phyloP scores from a whole-genome alignment of 2,888 invertebrate species.

The Ornithoptera priamus region DNA sequence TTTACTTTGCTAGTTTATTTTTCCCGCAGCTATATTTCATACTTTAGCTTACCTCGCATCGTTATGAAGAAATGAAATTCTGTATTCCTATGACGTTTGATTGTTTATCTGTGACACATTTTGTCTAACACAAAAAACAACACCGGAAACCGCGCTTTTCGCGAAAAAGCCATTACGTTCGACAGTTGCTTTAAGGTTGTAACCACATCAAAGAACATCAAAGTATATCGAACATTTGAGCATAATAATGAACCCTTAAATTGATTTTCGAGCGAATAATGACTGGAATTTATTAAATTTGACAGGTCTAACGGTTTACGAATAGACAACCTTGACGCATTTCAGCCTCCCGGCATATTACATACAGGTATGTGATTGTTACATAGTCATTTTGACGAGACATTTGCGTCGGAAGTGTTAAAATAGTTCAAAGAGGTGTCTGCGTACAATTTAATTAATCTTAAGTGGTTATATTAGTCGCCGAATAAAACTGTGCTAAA shows the following conservation, averaged over 20 bases:
- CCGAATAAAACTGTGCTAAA: too few species aligned
- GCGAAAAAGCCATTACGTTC: not conserved
- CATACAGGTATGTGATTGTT: not conserved
- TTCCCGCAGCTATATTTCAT: too few species aligned
- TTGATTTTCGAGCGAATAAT: constrained; percentile 5
- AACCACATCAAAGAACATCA: constrained; percentile 1
- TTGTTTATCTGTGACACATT: too few species aligned
- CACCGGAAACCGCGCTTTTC: not conserved
- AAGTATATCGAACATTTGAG: not conserved
- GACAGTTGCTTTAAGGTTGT: constrained; percentile 4
- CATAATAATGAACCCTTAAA: not conserved
- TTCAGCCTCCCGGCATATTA: not conserved
- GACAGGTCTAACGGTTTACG: constrained; percentile 4
- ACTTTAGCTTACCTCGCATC: too few species aligned
- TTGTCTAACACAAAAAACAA: not conserved
- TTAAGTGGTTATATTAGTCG: too few species aligned
- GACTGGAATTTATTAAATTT: constrained; percentile 11
- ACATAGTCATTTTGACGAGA: not conserved
- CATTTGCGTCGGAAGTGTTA: not conserved
- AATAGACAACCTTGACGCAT: not conserved
- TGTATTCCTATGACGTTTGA: too few species aligned
- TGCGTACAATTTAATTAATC: not conserved
- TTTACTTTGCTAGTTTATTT: too few species aligned
- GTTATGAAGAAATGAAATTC: too few species aligned
- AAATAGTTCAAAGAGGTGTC: constrained; percentile 1